Percentiles rank a stretch among this genome's conserved stretches.
Conservation (phyloP, 2,113 vertebrate genomes). For the Mormyrus iriodes region DNA sequence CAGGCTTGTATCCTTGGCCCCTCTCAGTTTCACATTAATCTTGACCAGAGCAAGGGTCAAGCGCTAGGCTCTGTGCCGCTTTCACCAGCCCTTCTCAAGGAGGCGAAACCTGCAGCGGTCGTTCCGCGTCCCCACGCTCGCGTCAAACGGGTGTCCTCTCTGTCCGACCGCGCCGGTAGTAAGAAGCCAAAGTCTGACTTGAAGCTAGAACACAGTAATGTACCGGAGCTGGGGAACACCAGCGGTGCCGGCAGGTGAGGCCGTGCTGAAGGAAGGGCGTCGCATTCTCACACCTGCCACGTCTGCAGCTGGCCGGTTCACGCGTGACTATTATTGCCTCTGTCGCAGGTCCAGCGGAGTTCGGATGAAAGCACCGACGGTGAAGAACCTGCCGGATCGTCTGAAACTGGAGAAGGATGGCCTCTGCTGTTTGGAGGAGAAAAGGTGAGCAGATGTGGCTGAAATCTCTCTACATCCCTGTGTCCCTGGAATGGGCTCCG, state of each 20-base stretch:
- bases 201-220: constrained; percentile 43
- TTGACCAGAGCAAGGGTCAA: constrained; percentile 36
- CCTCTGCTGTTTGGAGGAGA: constrained; percentile 54
- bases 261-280: not conserved
- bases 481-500: not conserved
- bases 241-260: constrained; percentile 34
- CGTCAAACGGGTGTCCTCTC: constrained; percentile 66
- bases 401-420: constrained; percentile 63
- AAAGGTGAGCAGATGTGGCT: constrained; percentile 52
- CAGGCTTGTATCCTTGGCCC: constrained; percentile 30
- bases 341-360: constrained; percentile 63
- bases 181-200: constrained; percentile 72
- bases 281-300: not conserved
- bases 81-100: constrained; percentile 29
- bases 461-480: not conserved
- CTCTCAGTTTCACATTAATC: constrained; percentile 5
- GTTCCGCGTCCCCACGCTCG: constrained; percentile 59
- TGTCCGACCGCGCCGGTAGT: constrained; percentile 58
- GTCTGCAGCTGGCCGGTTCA: not conserved
- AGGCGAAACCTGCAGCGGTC: constrained; percentile 12
- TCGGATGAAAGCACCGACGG: constrained; percentile 75
- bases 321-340: not conserved
- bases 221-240: constrained; percentile 40
- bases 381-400: constrained; percentile 70
- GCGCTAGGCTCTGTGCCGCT: not conserved